Evolutionary conservation across 2,888 invertebrate genomes (phyloP), one percentile per base, ranked within the genome.

Genomic region (Megalurothrips usitatus): DNA sequence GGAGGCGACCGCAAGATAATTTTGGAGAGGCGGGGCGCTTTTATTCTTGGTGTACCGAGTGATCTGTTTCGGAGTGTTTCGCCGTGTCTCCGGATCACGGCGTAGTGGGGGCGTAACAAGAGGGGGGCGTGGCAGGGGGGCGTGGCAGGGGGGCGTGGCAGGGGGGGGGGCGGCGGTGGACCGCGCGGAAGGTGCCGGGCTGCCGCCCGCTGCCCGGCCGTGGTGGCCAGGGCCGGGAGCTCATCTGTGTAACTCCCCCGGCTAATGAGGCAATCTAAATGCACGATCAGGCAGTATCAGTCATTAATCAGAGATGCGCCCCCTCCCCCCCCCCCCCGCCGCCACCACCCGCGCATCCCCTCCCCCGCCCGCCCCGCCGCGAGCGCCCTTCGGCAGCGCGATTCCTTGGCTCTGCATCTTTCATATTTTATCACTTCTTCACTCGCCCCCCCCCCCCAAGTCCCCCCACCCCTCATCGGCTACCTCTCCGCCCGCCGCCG

Each of bases 241-340:
- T 75, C 68, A 75, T 75, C 68, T 75, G 68, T 75, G 68, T 75
- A 75, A 75, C 68, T 75, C 68, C 68, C 23, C 26, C n/a, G n/a
- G 82, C 82, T 83, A 83, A 83, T 83, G 83, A 83, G 81, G 82
- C 83, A 83, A 83, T 83, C 83, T 83, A 83, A 82, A 83, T 83
- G 83, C 83, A 83, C 82, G 83, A 83, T 83, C 83, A 82, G 83
- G 79, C 80, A 81, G 81, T 82, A 83, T 83, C 83, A 82, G 82
- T 82, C 83, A 82, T 83, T 83, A 83, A 83, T 83, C 83, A 83
- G 83, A 81, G 81, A 81, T 63, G 79, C 79, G 63, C 43, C 26
- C 8, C 68, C 6, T 23, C 6, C 68, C 23, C 23, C 23, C 68
- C 68, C 23, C 23, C 68, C 23, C 9, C 23, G 11, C 26, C 9